Percentiles rank a stretch among this genome's conserved stretches.
Conservation (phyloP, 1,140 invertebrate species). For the Diachasmimorpha longicaudata region DNA sequence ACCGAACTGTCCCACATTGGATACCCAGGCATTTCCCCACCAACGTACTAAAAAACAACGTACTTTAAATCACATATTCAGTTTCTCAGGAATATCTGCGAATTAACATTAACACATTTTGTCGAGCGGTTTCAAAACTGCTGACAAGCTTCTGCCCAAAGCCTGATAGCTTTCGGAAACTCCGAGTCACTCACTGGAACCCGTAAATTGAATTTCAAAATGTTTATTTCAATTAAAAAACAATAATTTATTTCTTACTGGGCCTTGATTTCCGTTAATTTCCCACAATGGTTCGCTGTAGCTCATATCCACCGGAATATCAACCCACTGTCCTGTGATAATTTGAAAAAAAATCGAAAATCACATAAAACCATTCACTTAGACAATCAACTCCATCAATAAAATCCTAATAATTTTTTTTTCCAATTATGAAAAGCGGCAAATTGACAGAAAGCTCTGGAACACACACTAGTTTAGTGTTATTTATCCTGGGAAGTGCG, state of each 20-base stretch:
- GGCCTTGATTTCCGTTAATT: conserved; percentile 60
- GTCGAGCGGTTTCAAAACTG: too few species aligned
- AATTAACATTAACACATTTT: too few species aligned
- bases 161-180: too few species aligned
- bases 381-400: neutral
- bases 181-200: too few species aligned
- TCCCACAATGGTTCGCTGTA: conserved; percentile 60
- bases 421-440: too few species aligned
- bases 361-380: neutral
- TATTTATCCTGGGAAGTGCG: too few species aligned
- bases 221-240: conserved; percentile 32
- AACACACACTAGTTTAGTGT: too few species aligned
- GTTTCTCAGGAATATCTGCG: too few species aligned
- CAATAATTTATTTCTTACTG: conserved; percentile 44
- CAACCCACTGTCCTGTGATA: neutral
- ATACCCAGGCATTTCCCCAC: conserved; percentile 53
- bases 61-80: conserved; percentile 55
- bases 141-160: too few species aligned
- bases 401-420: too few species aligned
- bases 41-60: conserved; percentile 58
- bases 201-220: too few species aligned
- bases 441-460: too few species aligned
- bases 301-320: conserved; percentile 54
- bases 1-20: conserved; percentile 61
- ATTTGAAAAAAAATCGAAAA: neutral